A percentile compares a stretch with the other conserved stretches of the same genome.
Conservation (phyloP, 2,113 vertebrate species). For the Bufo gargarizans region DNA sequence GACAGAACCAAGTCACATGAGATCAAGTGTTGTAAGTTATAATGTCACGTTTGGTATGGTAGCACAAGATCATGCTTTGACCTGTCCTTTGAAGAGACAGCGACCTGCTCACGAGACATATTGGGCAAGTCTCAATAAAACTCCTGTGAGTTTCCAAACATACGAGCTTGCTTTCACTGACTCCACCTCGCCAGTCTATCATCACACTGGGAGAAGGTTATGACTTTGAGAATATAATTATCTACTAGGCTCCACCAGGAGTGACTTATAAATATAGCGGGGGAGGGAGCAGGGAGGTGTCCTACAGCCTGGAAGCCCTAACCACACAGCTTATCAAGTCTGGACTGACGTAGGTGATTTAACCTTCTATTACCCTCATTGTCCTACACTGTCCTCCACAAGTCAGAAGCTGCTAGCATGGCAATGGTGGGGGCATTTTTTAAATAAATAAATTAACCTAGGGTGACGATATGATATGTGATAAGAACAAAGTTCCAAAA, state of each 20-base stretch:
- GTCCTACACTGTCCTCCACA: background rate
- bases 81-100: slow-evolving; percentile 12
- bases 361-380: background rate
- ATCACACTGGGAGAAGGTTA: slow-evolving; percentile 38
- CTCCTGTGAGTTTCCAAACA: slow-evolving; percentile 16
- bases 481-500: no score
- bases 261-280: slow-evolving; percentile 11
- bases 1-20: background rate
- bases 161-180: background rate
- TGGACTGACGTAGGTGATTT: background rate
- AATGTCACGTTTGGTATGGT: background rate
- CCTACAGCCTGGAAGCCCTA: background rate
- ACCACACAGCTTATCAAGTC: slow-evolving; percentile 1
- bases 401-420: background rate
- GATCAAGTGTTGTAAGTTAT: background rate
- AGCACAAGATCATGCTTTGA: background rate
- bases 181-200: slow-evolving; percentile 5
- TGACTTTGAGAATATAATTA: slow-evolving; percentile 46
- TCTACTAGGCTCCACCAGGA: background rate
- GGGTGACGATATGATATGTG: no score
- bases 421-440: background rate
- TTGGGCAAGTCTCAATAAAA: background rate
- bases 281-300: background rate
- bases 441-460: background rate
- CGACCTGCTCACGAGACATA: slow-evolving; percentile 22